Evolutionary conservation across 1,140 invertebrate species (phyloP).

Genomic region (Pinna nobilis): DNA sequence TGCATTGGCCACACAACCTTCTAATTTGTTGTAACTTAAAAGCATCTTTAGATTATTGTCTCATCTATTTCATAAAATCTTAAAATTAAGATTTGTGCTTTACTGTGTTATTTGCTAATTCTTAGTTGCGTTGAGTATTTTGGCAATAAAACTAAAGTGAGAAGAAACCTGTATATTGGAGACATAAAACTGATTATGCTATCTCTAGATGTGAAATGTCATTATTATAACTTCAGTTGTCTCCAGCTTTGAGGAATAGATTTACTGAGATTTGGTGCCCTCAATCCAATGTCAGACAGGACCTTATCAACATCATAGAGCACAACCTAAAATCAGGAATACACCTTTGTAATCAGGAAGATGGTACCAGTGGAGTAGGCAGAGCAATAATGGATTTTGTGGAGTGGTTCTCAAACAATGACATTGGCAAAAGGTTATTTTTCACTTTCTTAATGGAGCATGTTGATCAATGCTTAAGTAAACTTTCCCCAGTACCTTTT

Average conservation of each 20-base stretch:
- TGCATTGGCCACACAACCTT: too few species aligned
- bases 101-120: too few species aligned
- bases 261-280: conserved; percentile 99
- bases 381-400: conserved; percentile 86
- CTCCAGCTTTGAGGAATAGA: conserved; percentile 96
- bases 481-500: too few species aligned
- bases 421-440: conserved; percentile 82
- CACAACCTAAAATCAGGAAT: conserved; percentile 82
- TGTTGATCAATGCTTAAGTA: too few species aligned
- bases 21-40: too few species aligned
- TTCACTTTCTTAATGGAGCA: neutral
- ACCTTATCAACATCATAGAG: conserved; percentile 87
- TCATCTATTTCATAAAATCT: too few species aligned
- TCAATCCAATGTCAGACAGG: conserved; percentile 80
- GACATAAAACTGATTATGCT: neutral
- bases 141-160: too few species aligned
- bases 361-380: conserved; percentile 80
- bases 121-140: too few species aligned
- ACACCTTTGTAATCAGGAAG: conserved; percentile 77
- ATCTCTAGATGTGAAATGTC: neutral
- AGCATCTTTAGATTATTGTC: too few species aligned
- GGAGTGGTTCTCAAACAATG: conserved; percentile 83
- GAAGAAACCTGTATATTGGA: too few species aligned
- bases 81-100: too few species aligned
- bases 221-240: conserved; percentile 79